Evolutionary conservation across 2,888 invertebrate species (phyloP), one percentile per base, ranked within the genome.

Genomic region (Phasia obesa): DNA sequence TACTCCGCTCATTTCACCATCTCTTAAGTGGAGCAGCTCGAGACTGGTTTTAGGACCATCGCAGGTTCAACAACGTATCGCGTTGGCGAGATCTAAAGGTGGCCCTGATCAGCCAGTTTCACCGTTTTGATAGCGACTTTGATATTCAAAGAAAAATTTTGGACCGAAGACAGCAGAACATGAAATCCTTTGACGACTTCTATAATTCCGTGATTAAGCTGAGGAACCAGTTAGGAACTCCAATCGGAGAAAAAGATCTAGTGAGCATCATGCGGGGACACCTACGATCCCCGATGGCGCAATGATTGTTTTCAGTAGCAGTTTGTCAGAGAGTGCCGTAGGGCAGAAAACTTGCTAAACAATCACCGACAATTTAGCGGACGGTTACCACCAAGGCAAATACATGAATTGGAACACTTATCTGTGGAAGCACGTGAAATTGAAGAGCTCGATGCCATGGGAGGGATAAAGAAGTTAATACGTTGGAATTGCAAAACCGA

Each of bases 211-310:
- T 57, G 9, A 57, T 57, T 17, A 57, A 57, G 35, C 57, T 57
- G 9, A 15, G 57, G 13, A 57, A 57, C 17, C 57, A 57, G 17
- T 11, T 35, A 6, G n/a, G 35, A 7, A 31, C 15, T 2, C 57
- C 57, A 5, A 57, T 57, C 0, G 17, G 35, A 2, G 57, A 57
- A 31, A 31, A 5, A n/a, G 55, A 57, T 11, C 11, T 57, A 31
- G 57, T 57, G n/a, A 27, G 31, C 35, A 35, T 57, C 11, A 57
- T 57, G 57, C 5, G 57, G 17, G 57, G 57, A n/a, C 31, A 57
- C 11, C 31, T 57, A 0, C 25, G 15, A n/a, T 6, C 35, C 17
- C 19, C 57, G 9, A 57, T 57, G 57, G 57, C 57, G 15, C 35
- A 35, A 31, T 13, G 19, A 19, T 19, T 21, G 11, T 21, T 35